These are phyloP conservation scores for Cetonia aurata DNA, from an alignment of 2,888 invertebrate genomes.

Conservation along the genomic window DNA sequence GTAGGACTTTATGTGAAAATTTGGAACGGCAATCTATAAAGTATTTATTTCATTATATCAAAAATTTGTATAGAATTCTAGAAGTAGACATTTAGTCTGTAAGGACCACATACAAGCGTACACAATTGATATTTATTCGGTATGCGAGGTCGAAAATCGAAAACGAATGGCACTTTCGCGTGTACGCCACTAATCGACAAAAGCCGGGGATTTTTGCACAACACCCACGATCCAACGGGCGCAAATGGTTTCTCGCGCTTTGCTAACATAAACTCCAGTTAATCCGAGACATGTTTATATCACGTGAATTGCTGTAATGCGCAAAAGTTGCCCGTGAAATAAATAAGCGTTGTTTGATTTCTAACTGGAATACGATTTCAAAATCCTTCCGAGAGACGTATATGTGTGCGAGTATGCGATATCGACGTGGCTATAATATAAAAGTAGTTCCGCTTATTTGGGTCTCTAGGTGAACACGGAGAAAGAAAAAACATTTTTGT, in stretches of 20 bases:
- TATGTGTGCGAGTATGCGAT: background rate
- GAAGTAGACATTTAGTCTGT: background rate
- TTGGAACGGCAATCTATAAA: no score
- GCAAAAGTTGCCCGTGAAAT: slow-evolving; percentile 12
- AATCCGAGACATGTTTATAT: slow-evolving; percentile 25
- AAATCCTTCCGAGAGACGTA: background rate
- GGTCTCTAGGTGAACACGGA: background rate
- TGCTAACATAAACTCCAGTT: slow-evolving; percentile 22
- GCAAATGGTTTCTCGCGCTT: slow-evolving; percentile 1
- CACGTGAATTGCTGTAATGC: slow-evolving; percentile 4
- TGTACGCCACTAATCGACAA: slow-evolving; percentile 3
- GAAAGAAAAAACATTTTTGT: no score
- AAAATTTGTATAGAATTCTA: no score
- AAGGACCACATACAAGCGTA: background rate
- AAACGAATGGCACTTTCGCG: slow-evolving; percentile 19
- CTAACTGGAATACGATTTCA: slow-evolving; percentile 20
- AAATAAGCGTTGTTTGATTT: slow-evolving; percentile 14
- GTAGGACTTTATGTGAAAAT: no score
- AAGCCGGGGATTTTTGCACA: slow-evolving; percentile 16
- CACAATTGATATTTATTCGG: background rate
- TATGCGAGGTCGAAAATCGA: background rate
- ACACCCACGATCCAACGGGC: slow-evolving; percentile 20
- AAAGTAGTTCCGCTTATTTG: slow-evolving; percentile 2
- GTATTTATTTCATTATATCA: no score
- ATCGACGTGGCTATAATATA: background rate